Base-by-base conservation (phyloP, 1,140 invertebrate species). In the Caenorhabditis remanei region DNA sequence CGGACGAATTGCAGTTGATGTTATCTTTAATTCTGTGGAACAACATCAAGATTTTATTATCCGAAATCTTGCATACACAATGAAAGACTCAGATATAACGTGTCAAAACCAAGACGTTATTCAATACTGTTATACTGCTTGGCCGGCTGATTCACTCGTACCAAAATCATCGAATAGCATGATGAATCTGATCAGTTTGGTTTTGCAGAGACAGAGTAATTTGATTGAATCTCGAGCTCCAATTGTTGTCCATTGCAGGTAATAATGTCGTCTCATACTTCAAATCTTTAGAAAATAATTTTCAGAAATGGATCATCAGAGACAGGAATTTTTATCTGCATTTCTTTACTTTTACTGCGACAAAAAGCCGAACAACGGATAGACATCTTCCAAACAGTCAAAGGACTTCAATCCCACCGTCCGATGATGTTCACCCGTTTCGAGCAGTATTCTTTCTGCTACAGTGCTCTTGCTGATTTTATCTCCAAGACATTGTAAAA, bases 351-450 rank as follows among this genome's bases (percentile, higher is more conserved):
- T 16, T 89, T 94, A 67, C 94, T 94, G 88, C 89, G 93, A 63
- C 91, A 94, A 84, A 92, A 93, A 84, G 90, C 93, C 32, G 94
- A 94, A 61, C 91, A 93, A 50, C 93, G 94, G 88, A 92, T 94
- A 11, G 93, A 94, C 85, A 93, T 94, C 11, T 94, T 93, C 90
- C 93, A 94, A 87, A 93, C 93, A 43, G 92, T 94, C 4, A 93
- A 93, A 91, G 71, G 87, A 46, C 86, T 92, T n/a, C 91, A 91
- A 86, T 63, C 46, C n/a, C 83, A 65, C 13, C 55, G 86, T 13
- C 87, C 43, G 32, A 21, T 46, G 56, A 53, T 63, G 32, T 63
- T 83, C 40, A 88, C 58, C 53, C 48, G 63, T 41, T 71, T 88
- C 90, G 91, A 92, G 79, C 91, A 92, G 87, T 92, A 92, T 85